A percentile compares a stretch with the other conserved stretches of the same genome.
Evolutionary conservation across 2,113 vertebrate genomes (phyloP).

Genomic region (Pardalotus punctatus): DNA sequence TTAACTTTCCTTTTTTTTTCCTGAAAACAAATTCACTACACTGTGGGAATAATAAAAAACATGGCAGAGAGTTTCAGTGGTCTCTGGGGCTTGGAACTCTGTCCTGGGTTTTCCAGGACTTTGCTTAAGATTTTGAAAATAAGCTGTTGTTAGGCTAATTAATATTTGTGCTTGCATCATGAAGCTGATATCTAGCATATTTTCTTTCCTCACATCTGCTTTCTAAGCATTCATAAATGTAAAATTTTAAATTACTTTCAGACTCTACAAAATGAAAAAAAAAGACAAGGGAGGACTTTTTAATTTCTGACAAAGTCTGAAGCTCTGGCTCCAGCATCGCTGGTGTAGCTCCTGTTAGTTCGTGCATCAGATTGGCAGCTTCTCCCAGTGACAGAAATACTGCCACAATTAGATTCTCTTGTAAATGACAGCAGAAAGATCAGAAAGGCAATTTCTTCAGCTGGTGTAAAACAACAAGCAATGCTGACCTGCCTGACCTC

Average conservation of each 20-base stretch:
- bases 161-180: neutral
- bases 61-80: neutral
- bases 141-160: neutral
- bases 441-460: neutral
- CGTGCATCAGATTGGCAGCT: neutral
- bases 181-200: no score
- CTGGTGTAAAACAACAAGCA: neutral
- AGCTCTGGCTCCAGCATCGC: neutral
- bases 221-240: neutral
- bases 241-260: neutral
- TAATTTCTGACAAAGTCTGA: neutral
- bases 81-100: neutral
- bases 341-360: neutral
- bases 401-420: neutral
- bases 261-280: neutral
- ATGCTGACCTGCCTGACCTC: neutral
- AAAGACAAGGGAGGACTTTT: neutral
- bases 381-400: neutral
- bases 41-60: neutral
- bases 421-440: neutral
- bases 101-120: neutral
- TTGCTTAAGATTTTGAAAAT: neutral
- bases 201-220: neutral
- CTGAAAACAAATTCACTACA: neutral
- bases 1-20: neutral